Conservation (phyloP, 2,113 vertebrate genomes). For the Podocnemis expansa region DNA sequence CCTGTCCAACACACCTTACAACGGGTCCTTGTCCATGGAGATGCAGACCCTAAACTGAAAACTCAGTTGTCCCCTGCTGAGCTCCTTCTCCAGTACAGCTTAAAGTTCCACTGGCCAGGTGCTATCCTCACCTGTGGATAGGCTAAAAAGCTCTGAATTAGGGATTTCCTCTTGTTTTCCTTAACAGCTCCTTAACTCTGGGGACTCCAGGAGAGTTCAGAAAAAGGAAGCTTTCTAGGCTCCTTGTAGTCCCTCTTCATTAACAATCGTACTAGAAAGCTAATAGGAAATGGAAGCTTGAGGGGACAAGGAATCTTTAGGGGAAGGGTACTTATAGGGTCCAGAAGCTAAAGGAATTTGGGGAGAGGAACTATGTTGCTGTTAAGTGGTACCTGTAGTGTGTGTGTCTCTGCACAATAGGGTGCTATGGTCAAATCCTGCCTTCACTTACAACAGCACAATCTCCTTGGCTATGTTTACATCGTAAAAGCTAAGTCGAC, state of each 20-base stretch:
- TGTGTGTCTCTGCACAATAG: neutral
- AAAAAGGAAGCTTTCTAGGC: neutral
- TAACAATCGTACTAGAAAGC: neutral
- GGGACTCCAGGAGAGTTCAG: neutral
- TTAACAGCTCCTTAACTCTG: neutral
- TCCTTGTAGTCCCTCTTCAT: neutral
- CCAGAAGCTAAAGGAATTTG: neutral
- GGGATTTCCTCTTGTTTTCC: neutral
- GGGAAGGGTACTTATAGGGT: neutral
- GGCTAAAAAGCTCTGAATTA: neutral
- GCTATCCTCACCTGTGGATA: neutral
- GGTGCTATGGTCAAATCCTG: neutral
- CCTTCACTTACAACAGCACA: neutral
- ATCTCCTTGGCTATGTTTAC: neutral
- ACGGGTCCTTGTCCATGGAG: neutral
- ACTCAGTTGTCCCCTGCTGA: neutral
- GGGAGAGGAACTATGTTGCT: neutral
- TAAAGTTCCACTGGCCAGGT: neutral
- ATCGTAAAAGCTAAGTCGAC: no score
- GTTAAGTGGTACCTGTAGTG: neutral
- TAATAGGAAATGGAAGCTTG: neutral
- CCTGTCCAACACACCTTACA: neutral
- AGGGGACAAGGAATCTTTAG: neutral
- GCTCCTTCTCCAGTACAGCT: constrained; percentile 26
- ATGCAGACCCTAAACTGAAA: neutral